A percentile compares a stretch with the other conserved stretches of the same genome.
Conservation (phyloP, 2,888 invertebrate genomes). For the Heliconius charithonia region DNA sequence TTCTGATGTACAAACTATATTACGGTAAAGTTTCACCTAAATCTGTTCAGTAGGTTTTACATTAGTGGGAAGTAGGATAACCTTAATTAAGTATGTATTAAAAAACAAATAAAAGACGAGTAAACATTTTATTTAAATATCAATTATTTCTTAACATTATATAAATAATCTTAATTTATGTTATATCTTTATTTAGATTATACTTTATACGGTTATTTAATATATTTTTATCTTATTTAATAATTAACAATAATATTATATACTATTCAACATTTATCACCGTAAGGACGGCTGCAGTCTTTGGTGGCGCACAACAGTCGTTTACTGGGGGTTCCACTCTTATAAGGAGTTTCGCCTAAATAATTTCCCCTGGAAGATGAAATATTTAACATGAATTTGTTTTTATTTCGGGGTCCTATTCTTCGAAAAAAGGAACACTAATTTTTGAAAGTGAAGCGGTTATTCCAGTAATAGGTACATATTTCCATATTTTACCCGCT, state of each 20-base stretch:
- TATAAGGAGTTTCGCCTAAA: conserved; percentile 60
- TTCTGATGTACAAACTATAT: too few species aligned
- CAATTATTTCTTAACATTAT: not conserved
- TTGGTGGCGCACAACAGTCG: conserved; percentile 55
- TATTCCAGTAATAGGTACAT: too few species aligned
- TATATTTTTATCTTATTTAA: not conserved
- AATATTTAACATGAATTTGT: too few species aligned
- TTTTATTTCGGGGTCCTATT: too few species aligned
- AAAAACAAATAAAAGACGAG: not conserved
- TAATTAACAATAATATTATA: not conserved
- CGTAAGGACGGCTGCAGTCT: conserved; percentile 53
- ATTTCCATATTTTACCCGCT: too few species aligned
- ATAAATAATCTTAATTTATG: not conserved
- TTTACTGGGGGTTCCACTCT: conserved; percentile 47
- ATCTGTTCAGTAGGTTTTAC: too few species aligned
- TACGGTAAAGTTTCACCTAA: too few species aligned
- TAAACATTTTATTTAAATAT: conserved; percentile 13
- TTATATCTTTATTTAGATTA: not conserved
- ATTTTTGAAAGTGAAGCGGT: too few species aligned
- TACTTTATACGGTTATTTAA: not conserved
- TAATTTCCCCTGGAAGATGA: conserved; percentile 61
- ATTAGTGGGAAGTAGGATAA: too few species aligned
- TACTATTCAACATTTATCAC: conserved; percentile 31
- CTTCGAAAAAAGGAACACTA: too few species aligned
- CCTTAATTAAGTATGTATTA: not conserved